Evolutionary conservation across 2,888 invertebrate species (phyloP).

Genomic region (Meta bourneti): DNA sequence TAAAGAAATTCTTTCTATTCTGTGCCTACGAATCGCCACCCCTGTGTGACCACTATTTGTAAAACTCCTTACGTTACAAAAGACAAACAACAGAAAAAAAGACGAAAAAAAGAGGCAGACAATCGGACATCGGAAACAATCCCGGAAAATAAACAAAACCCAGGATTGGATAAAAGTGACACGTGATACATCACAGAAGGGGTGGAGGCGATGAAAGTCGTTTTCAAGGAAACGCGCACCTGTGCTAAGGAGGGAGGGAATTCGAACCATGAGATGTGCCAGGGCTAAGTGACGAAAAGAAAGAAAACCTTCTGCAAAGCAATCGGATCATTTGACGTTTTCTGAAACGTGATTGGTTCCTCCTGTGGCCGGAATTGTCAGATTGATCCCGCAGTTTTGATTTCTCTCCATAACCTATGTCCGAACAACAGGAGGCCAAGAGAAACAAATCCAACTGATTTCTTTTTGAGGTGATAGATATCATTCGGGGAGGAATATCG

Average conservation of each 20-base stretch:
- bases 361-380: slow-evolving; percentile 32
- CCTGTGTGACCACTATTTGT: too few species aligned
- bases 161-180: slow-evolving; percentile 38
- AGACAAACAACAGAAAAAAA: too few species aligned
- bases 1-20: too few species aligned
- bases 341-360: slow-evolving; percentile 32
- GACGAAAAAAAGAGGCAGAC: neutral
- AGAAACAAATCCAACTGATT: too few species aligned
- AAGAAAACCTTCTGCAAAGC: slow-evolving; percentile 3
- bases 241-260: neutral
- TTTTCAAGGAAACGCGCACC: slow-evolving; percentile 33
- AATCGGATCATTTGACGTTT: slow-evolving; percentile 38
- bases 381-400: slow-evolving; percentile 5
- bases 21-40: too few species aligned
- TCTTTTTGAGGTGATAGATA: too few species aligned
- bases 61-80: too few species aligned
- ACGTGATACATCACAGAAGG: slow-evolving; percentile 40
- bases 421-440: too few species aligned
- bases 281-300: slow-evolving; percentile 10
- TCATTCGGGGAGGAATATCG: too few species aligned
- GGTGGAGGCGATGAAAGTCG: slow-evolving; percentile 21
- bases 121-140: slow-evolving; percentile 8
- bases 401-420: too few species aligned
- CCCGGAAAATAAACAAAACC: neutral
- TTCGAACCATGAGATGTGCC: neutral